Base-by-base conservation (phyloP, 2,797 vertebrate genomes). In the Buceros bicornis region DNA sequence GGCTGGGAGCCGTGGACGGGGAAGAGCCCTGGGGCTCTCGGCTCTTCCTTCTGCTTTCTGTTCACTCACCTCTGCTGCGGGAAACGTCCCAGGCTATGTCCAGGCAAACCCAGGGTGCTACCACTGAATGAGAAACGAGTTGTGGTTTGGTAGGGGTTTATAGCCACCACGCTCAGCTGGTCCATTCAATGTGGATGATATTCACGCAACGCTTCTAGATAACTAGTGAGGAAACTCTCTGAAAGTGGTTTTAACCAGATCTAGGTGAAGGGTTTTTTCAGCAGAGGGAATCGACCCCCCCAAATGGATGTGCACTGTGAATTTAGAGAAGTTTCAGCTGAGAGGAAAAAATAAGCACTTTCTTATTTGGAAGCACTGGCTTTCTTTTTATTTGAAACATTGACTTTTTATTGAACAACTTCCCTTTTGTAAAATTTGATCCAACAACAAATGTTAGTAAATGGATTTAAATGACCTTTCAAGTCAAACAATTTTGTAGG, bases 361-460 rank as follows among this genome's bases (percentile, higher is more conserved):
- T 43, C 6, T 57, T 74, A 12, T 70, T 81, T 65, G 50, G 45
- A 86, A 88, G 15, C 42, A 56, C 16, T 28, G 64, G 18, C 16
- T 82, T 53, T 0, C 22, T 74, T 74, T 79, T 61, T 33, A 8
- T 82, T 74, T 35, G 35, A 83, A 81, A 42, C 3, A 2, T 25
- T 48, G 37, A n/a, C n/a, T 82, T 87, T 65, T 76, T 71, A 58
- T 73, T 72, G 33, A 87, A 48, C 22, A 53, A 15, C 50, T 91
- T 93, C 8, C 33, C 28, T 57, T 82, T 10, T 86, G 91, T 91
- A 87, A 85, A 71, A 66, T 86, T 89, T 78, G 72, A 91, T 74
- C 45, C 57, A 56, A 40, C 10, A 79, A 56, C 37, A 76, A 89
- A 76, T 47, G 29, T 83, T 86, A 69, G 66, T 71, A 57, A 91